Evolutionary conservation across 2,888 invertebrate genomes (phyloP).

Genomic region (Microdon myrmicae): DNA sequence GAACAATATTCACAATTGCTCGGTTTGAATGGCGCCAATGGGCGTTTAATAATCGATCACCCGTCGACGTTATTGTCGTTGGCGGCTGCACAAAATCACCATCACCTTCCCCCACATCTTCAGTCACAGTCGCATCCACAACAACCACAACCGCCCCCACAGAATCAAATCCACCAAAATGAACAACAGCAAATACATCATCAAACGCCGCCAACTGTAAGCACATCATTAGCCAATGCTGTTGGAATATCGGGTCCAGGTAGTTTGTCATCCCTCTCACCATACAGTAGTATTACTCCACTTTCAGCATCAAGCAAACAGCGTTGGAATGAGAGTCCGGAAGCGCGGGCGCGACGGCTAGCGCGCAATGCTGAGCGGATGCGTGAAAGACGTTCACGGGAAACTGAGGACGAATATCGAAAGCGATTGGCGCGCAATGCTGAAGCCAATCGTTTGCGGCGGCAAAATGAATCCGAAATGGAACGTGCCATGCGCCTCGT

Average conservation of each 20-base stretch:
- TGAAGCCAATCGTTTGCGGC: constrained; percentile 65
- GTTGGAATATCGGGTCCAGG: constrained; percentile 36
- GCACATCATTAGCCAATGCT: constrained; percentile 22
- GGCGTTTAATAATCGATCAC: constrained; percentile 64
- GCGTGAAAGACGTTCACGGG: constrained; percentile 66
- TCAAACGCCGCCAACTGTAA: constrained; percentile 11
- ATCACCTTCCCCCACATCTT: constrained; percentile 34
- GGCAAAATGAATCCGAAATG: constrained; percentile 65
- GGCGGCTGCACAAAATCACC: constrained; percentile 58
- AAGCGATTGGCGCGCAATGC: constrained; percentile 65
- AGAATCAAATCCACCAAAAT: constrained; percentile 57
- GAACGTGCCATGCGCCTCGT: constrained; percentile 66
- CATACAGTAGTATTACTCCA: constrained; percentile 51
- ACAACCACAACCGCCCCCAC: constrained; percentile 47
- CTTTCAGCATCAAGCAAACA: constrained; percentile 55
- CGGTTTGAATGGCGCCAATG: constrained; percentile 65
- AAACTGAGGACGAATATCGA: constrained; percentile 66
- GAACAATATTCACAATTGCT: constrained; percentile 65
- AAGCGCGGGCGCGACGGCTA: constrained; percentile 65
- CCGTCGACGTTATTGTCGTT: constrained; percentile 63
- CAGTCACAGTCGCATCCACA: constrained; percentile 55
- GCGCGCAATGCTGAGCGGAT: constrained; percentile 67
- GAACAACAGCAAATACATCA: constrained; percentile 56
- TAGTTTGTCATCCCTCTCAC: constrained; percentile 43
- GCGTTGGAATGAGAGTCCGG: constrained; percentile 67